Evolutionary conservation across 2,113 vertebrate species (phyloP), one percentile per base, ranked within the genome.

Genomic region (Diadophis punctatus): DNA sequence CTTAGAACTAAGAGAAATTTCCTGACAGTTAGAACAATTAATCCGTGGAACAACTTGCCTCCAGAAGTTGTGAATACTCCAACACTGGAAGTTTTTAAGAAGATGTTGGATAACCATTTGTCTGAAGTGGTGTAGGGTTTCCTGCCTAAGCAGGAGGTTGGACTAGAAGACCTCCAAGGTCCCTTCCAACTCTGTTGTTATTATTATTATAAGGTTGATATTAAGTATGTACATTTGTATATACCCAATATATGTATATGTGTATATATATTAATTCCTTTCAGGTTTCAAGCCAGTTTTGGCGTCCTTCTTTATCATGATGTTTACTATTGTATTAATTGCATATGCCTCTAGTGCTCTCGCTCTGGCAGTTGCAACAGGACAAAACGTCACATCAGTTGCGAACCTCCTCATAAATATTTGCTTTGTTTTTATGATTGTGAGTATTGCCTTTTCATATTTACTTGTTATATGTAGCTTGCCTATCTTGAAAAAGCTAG

Each of bases 351-450:
- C 98, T 53, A 98, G 98, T 14, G 95, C 98, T 39, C 98, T 98
- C 98, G 97, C 97, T 0, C 90, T 99, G 88, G 98, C 98, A 51
- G 97, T 98, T 91, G 98, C 98, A 0, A 98, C 98, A 0, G 98
- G 98, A 90, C 98, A 98, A 97, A 97, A 96, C 2, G 97, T 98
- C 51, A 98, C 98, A 2, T 98, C 98, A 25, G 95, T 98, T 52
- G 98, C 98, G 87, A 98, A 98, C 91, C 97, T 98, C 93, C 97
- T 98, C 95, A 97, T 98, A 97, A 99, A 98, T 87, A 97, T 99
- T 95, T 39, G 93, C 93, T 98, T 98, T 27, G 97, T 98, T 68
- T 98, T 99, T 95, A 99, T 98, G 98, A 98, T 98, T 98, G 98
- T 98, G 86, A 97, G 93, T 93, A n/a, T 90, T 80, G 14, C 49